Evolutionary conservation across 2,113 vertebrate species (phyloP).

Genomic region (Sula dactylatra): DNA sequence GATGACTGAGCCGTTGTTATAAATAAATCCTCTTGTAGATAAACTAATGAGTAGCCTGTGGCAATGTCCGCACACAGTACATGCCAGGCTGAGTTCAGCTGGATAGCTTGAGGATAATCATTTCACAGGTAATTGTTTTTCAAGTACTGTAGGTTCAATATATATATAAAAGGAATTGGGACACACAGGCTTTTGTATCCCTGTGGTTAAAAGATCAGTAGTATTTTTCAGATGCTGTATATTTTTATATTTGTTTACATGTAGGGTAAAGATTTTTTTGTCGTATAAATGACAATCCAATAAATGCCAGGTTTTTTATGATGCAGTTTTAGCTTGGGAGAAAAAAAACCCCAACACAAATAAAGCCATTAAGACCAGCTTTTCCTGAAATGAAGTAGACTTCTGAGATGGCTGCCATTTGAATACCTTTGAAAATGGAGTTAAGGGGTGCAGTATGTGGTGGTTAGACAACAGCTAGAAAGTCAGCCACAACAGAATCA

Average conservation of each 20-base stretch:
- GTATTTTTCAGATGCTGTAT: neutral
- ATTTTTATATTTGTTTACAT: neutral
- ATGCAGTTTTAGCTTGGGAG: neutral
- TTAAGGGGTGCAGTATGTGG: neutral
- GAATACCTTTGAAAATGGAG: neutral
- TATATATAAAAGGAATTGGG: neutral
- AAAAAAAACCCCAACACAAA: neutral
- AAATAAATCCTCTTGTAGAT: constrained; percentile 18
- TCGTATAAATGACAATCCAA: neutral
- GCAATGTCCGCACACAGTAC: neutral
- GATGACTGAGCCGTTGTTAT: constrained; percentile 31
- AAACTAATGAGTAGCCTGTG: neutral
- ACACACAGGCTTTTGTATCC: neutral
- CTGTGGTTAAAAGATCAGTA: neutral
- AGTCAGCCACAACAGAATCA: neutral
- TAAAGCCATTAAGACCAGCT: neutral
- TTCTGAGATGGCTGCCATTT: neutral
- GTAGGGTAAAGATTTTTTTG: neutral
- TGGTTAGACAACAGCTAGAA: neutral
- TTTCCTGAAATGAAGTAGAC: neutral
- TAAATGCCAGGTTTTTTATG: neutral
- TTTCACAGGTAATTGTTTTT: constrained; percentile 7
- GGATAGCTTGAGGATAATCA: neutral
- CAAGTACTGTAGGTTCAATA: neutral
- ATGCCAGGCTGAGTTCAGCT: neutral